Percentiles rank a stretch among this genome's conserved stretches.
Evolutionary conservation across 1,140 invertebrate species (phyloP).

Genomic region (Cyclina sinensis): DNA sequence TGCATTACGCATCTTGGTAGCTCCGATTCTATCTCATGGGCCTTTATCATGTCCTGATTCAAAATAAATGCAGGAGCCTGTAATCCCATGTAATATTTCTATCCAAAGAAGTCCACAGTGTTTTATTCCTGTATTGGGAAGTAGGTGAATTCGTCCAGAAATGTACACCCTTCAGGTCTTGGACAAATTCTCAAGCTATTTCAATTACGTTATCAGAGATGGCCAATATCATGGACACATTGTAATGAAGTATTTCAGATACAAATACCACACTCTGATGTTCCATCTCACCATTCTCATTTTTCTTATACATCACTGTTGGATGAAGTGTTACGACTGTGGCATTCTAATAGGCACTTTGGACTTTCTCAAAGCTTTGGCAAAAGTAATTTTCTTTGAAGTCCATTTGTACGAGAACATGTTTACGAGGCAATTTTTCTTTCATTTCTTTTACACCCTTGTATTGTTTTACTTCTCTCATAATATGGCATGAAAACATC

Average conservation of each 20-base stretch:
- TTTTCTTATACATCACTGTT: background rate
- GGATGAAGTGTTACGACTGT: conserved; percentile 17
- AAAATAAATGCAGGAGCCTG: conserved; percentile 40
- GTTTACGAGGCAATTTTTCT: conserved; percentile 31
- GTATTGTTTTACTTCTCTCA: conserved; percentile 36
- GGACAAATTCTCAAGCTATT: background rate
- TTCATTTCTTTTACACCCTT: conserved; percentile 47
- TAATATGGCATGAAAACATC: conserved; percentile 52
- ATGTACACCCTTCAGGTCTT: conserved; percentile 36
- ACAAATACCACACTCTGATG: conserved; percentile 51
- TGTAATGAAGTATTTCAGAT: conserved; percentile 16
- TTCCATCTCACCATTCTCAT: background rate
- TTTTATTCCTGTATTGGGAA: conserved; percentile 54
- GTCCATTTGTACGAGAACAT: conserved; percentile 41
- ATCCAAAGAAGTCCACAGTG: conserved; percentile 6
- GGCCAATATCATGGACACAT: background rate
- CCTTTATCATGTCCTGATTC: conserved; percentile 62
- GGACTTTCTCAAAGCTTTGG: conserved; percentile 46
- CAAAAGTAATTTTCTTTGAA: conserved; percentile 43
- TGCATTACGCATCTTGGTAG: conserved; percentile 44
- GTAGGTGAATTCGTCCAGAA: conserved; percentile 67
- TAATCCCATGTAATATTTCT: background rate
- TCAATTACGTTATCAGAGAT: background rate
- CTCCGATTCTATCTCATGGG: conserved; percentile 63
- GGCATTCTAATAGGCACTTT: conserved; percentile 39